Evolutionary conservation across 2,113 vertebrate genomes (phyloP).

Genomic region (Mola mola): DNA sequence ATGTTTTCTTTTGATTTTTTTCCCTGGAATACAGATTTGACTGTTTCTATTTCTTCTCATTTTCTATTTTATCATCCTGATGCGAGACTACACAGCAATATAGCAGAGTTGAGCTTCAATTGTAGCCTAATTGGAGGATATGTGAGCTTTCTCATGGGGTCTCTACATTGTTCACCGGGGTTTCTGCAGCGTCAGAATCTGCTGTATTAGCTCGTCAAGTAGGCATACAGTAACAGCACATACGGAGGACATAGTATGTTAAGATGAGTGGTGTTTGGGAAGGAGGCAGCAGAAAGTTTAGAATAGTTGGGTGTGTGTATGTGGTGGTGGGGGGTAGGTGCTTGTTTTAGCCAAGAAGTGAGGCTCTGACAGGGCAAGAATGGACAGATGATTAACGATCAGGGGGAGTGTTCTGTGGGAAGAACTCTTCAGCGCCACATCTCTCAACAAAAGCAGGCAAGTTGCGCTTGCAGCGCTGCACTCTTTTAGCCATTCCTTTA

Average conservation of each 20-base stretch:
- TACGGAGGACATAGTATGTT: constrained; percentile 9
- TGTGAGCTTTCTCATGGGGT: constrained; percentile 25
- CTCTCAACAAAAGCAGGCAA: constrained; percentile 67
- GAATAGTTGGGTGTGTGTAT: constrained; percentile 6
- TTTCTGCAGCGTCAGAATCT: constrained; percentile 50
- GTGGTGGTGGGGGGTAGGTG: constrained; percentile 44
- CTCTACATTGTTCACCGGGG: constrained; percentile 28
- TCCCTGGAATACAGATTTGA: constrained; percentile 1
- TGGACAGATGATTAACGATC: constrained; percentile 80
- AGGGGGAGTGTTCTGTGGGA: constrained; percentile 65
- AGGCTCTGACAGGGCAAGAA: constrained; percentile 66
- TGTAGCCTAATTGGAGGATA: constrained; percentile 52
- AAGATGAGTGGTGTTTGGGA: constrained; percentile 32
- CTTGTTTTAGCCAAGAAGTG: constrained; percentile 40
- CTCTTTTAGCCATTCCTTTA: constrained; percentile 60
- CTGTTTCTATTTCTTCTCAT: background rate
- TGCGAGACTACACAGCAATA: background rate
- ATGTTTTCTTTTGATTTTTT: background rate
- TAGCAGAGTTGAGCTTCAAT: constrained; percentile 20
- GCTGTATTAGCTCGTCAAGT: constrained; percentile 34
- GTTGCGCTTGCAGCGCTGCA: constrained; percentile 44
- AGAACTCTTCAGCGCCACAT: constrained; percentile 50
- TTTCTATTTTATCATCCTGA: too few relatives aligned
- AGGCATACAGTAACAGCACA: constrained; percentile 7
- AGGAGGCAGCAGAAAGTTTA: constrained; percentile 34